Conservation (phyloP, 2,797 vertebrate species). For the Neomorphus geoffroyi region DNA sequence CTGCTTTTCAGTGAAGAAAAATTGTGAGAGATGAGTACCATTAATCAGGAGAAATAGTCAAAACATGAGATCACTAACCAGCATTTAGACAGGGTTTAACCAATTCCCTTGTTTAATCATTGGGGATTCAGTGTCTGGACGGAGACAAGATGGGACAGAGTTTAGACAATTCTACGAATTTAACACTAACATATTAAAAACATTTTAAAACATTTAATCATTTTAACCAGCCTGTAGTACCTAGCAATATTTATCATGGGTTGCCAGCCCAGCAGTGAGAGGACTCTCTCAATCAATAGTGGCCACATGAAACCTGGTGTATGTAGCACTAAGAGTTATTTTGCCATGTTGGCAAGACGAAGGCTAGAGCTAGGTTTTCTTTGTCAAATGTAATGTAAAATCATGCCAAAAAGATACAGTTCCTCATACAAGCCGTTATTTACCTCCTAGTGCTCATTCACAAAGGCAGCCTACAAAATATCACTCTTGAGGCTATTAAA, state of each 20-base stretch:
- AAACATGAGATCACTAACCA: constrained; percentile 58
- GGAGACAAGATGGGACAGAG: background rate
- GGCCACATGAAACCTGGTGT: rapidly evolving
- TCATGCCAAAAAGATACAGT: background rate
- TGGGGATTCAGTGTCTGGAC: background rate
- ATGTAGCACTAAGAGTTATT: background rate
- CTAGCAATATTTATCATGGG: background rate
- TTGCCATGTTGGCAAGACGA: background rate
- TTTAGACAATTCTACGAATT: background rate
- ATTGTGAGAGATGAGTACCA: constrained; percentile 25
- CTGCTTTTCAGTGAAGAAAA: constrained; percentile 32
- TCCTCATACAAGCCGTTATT: background rate
- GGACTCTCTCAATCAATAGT: background rate
- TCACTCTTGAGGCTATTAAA: background rate
- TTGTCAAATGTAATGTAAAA: background rate
- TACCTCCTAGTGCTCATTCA: background rate
- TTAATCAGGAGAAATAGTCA: constrained; percentile 50
- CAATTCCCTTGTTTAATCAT: constrained; percentile 40
- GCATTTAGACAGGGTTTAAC: constrained; percentile 35
- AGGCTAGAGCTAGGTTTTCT: background rate
- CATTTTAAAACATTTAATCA: background rate
- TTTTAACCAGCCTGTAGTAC: background rate
- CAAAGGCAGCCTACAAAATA: background rate
- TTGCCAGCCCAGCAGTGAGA: background rate
- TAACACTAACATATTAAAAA: background rate